Evolutionary conservation across 1,140 invertebrate species (phyloP).

Genomic region (Lethocerus indicus): DNA sequence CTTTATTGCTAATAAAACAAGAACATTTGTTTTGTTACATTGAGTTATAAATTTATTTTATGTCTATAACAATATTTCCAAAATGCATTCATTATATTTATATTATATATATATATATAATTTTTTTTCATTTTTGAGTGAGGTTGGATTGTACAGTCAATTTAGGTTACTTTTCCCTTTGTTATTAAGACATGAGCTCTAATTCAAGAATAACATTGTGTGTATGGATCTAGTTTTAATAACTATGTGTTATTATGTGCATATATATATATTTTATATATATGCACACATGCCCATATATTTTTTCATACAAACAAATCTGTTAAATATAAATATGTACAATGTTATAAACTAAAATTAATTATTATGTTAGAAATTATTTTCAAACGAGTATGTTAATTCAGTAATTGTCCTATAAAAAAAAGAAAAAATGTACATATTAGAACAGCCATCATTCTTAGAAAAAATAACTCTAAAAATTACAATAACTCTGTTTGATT

Average conservation of each 20-base stretch:
- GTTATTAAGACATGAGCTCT: slow-evolving; percentile 11
- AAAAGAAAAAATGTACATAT: no score
- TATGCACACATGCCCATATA: slow-evolving; percentile 1
- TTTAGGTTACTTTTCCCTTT: slow-evolving; percentile 1
- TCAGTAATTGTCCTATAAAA: no score
- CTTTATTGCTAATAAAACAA: slow-evolving; percentile 17
- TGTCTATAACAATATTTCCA: slow-evolving; percentile 16
- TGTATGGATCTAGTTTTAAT: background rate
- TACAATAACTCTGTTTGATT: no score
- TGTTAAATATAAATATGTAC: background rate
- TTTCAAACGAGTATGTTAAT: no score
- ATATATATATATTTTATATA: slow-evolving; percentile 1
- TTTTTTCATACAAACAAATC: background rate
- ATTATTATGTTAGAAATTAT: no score
- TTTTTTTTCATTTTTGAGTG: slow-evolving; percentile 3
- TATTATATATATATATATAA: slow-evolving; percentile 11
- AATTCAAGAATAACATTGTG: slow-evolving; percentile 1
- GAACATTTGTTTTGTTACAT: slow-evolving; percentile 11
- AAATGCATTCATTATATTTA: slow-evolving; percentile 10
- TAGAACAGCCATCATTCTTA: no score
- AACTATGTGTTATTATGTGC: background rate
- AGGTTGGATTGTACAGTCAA: slow-evolving; percentile 14
- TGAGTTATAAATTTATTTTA: slow-evolving; percentile 13
- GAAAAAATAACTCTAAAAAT: no score
- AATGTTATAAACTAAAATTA: background rate